phyloP scores from a whole-genome alignment of 2,113 vertebrate genomes.

The Mellivora capensis region DNA sequence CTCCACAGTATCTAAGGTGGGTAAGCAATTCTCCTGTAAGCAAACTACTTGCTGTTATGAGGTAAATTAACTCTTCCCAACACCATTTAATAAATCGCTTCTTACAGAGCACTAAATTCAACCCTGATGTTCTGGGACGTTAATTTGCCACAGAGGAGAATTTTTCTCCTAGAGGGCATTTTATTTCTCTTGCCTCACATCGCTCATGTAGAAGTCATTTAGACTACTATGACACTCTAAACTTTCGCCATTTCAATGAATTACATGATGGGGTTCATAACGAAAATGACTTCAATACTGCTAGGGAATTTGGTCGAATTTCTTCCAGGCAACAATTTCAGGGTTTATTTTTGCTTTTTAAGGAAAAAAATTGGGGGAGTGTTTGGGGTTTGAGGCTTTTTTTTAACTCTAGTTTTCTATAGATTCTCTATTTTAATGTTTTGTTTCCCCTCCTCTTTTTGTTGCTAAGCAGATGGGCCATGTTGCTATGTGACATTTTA shows the following conservation, averaged over 20 bases:
- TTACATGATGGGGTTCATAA: neutral
- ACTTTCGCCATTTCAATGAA: neutral
- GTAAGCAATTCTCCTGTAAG: conserved; percentile 21
- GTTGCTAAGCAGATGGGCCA: conserved; percentile 58
- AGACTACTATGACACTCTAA: neutral
- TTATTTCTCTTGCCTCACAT: conserved; percentile 12
- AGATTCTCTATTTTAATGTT: conserved; percentile 16
- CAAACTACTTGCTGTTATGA: conserved; percentile 38
- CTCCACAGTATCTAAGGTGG: neutral
- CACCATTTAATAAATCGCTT: conserved; percentile 43
- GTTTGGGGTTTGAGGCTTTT: neutral
- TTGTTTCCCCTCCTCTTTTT: conserved; percentile 24
- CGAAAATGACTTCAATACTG: neutral
- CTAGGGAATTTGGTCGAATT: neutral
- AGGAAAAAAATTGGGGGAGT: neutral
- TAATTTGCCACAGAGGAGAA: conserved; percentile 14
- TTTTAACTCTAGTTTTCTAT: neutral
- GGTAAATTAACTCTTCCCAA: conserved; percentile 50
- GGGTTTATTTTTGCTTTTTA: neutral
- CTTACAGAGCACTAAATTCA: conserved; percentile 26
- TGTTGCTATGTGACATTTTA: conserved; percentile 54
- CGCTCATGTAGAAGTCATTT: neutral
- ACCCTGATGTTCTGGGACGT: conserved; percentile 1
- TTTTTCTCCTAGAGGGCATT: conserved; percentile 1
- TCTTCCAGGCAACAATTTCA: neutral